phyloP scores from a whole-genome alignment of 2,888 invertebrate species.

The Tenthredo distinguenda region DNA sequence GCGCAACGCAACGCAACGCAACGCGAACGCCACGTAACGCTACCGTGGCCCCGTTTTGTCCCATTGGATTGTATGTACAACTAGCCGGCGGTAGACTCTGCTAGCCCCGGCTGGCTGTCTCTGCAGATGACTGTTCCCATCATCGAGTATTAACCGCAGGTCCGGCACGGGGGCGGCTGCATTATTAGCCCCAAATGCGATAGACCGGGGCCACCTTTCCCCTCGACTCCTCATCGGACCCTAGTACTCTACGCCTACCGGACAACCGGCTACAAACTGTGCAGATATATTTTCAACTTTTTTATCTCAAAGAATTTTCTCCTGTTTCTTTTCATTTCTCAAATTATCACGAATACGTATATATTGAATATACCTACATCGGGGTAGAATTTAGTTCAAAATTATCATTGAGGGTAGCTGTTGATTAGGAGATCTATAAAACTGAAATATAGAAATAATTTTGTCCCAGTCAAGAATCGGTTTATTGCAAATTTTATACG shows the following conservation, averaged over 20 bases:
- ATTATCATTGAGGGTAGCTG: too few species aligned
- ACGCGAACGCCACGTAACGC: conserved; percentile 10
- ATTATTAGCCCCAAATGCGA: conserved; percentile 77
- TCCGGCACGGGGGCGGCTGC: conserved; percentile 71
- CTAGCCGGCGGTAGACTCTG: conserved; percentile 46
- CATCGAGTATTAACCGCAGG: conserved; percentile 78
- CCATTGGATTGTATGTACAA: conserved; percentile 55
- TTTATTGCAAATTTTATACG: not conserved
- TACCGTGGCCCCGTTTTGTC: conserved; percentile 75
- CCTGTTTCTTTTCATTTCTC: not conserved
- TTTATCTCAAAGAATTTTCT: not conserved
- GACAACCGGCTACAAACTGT: not conserved
- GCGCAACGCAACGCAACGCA: not conserved
- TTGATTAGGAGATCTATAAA: not conserved
- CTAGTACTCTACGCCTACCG: not conserved
- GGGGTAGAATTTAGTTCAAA: too few species aligned
- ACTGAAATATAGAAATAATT: not conserved
- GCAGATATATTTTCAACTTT: not conserved
- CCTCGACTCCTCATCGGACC: conserved; percentile 5
- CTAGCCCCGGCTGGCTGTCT: conserved; percentile 67
- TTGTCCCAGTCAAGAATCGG: not conserved
- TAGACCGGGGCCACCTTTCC: conserved; percentile 63
- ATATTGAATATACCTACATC: too few species aligned
- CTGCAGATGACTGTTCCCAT: conserved; percentile 79
- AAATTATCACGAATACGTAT: too few species aligned